A percentile compares a stretch with the other conserved stretches of the same genome.
Conservation (phyloP, 92 coral and sea anemone genomes). For the Epizoanthus rinbou region DNA sequence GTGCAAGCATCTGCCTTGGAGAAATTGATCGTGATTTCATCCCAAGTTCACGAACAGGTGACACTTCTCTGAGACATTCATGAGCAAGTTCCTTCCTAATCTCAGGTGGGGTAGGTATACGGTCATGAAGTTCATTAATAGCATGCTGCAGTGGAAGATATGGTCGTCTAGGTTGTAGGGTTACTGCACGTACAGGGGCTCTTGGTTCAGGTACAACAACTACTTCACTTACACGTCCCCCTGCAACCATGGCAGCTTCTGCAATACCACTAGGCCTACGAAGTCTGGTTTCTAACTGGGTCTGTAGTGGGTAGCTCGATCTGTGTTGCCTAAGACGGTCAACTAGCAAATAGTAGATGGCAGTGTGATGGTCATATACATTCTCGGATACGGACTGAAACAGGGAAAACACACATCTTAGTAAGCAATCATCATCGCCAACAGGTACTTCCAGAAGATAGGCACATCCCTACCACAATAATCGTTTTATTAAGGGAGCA, state of each 20-base stretch:
- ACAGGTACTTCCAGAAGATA: background rate
- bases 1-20: slow-evolving; percentile 72
- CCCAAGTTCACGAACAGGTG: slow-evolving; percentile 79
- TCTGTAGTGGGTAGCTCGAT: slow-evolving; percentile 88
- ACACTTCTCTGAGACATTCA: slow-evolving; percentile 85
- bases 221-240: slow-evolving; percentile 53
- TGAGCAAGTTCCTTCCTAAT: slow-evolving; percentile 93
- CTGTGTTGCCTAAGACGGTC: slow-evolving; percentile 91
- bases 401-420: slow-evolving; percentile 5
- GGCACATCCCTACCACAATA: no score
- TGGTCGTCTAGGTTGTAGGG: slow-evolving; percentile 73
- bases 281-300: slow-evolving; percentile 84
- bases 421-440: background rate
- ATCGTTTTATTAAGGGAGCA: no score
- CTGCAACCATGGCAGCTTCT: slow-evolving; percentile 90
- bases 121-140: slow-evolving; percentile 85
- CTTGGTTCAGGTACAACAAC: slow-evolving; percentile 58
- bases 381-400: slow-evolving; percentile 84
- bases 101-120: slow-evolving; percentile 98
- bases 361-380: slow-evolving; percentile 95
- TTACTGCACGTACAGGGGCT: slow-evolving; percentile 64
- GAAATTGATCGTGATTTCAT: slow-evolving; percentile 64
- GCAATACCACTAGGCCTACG: slow-evolving; percentile 99
- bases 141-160: slow-evolving; percentile 86
- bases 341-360: slow-evolving; percentile 90